A percentile compares a stretch with the other conserved stretches of the same genome.
phyloP scores from a whole-genome alignment of 37 sponge, comb jelly and placozoan species.

The Petrosia ficiformis region DNA sequence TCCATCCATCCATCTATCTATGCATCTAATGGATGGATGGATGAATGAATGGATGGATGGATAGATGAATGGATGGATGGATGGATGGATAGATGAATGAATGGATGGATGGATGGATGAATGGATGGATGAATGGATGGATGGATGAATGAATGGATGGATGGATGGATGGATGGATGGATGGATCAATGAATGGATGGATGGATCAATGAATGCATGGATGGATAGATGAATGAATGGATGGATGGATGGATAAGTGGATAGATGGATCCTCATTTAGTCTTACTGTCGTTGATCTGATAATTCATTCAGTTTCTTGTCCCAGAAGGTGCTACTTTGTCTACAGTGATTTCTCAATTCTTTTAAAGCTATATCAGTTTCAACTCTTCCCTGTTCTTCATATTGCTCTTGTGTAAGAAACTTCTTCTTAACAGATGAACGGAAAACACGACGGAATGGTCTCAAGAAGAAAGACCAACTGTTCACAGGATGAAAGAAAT shows the following conservation, averaged over 20 bases:
- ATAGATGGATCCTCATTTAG: background rate
- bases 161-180: too few species aligned
- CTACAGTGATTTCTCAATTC: constrained; percentile 48
- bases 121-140: too few species aligned
- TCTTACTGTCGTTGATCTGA: constrained; percentile 42
- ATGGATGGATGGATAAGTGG: background rate
- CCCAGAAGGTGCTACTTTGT: background rate
- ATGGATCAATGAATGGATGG: too few species aligned
- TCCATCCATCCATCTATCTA: too few species aligned
- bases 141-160: too few species aligned
- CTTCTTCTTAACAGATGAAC: background rate
- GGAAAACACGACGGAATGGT: background rate
- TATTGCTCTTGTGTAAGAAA: constrained; percentile 59
- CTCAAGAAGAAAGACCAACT: background rate
- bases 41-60: too few species aligned
- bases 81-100: too few species aligned
- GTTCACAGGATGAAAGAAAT: too few species aligned
- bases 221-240: background rate
- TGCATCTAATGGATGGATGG: too few species aligned
- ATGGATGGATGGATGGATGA: too few species aligned
- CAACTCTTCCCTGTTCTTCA: constrained; percentile 56
- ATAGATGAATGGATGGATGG: too few species aligned
- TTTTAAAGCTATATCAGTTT: constrained; percentile 67
- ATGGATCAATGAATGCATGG: too few species aligned
- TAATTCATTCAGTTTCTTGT: constrained; percentile 16